These are phyloP conservation scores for Lutjanus campechanus DNA, from an alignment of 2,797 vertebrate genomes.

Conservation along the genomic window DNA sequence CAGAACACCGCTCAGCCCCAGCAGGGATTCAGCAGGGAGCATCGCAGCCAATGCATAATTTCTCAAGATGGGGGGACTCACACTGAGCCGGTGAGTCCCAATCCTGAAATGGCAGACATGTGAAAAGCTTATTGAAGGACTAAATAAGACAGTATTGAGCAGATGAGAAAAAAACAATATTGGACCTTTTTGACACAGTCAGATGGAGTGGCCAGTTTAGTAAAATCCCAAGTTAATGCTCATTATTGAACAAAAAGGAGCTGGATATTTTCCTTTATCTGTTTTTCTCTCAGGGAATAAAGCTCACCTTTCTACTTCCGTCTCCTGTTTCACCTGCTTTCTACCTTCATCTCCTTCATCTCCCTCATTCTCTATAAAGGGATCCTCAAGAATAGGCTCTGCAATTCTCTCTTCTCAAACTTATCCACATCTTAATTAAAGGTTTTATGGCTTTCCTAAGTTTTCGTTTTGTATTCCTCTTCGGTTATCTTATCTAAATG, in stretches of 20 bases:
- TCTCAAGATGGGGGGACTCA: slow-evolving; percentile 80
- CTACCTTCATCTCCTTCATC: slow-evolving; percentile 34
- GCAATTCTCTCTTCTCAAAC: slow-evolving; percentile 60
- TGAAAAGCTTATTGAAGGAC: slow-evolving; percentile 71
- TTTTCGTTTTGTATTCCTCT: slow-evolving; percentile 69
- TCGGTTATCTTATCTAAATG: slow-evolving; percentile 76
- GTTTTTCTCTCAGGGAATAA: slow-evolving; percentile 29
- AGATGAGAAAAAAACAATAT: slow-evolving; percentile 38
- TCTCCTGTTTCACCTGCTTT: slow-evolving; percentile 42
- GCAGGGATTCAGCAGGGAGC: slow-evolving; percentile 80
- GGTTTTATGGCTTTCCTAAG: slow-evolving; percentile 73
- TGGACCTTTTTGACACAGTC: slow-evolving; percentile 42
- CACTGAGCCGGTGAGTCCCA: slow-evolving; percentile 76
- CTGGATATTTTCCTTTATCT: slow-evolving; percentile 27
- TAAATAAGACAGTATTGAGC: slow-evolving; percentile 65
- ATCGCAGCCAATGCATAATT: slow-evolving; percentile 81
- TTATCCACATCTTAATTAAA: slow-evolving; percentile 79
- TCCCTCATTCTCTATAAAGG: slow-evolving; percentile 51
- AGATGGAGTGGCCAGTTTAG: slow-evolving; percentile 47
- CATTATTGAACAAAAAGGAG: slow-evolving; percentile 61
- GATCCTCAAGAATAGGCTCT: slow-evolving; percentile 50
- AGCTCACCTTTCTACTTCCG: slow-evolving; percentile 52
- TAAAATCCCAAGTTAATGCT: slow-evolving; percentile 64
- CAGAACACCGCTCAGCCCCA: slow-evolving; percentile 77
- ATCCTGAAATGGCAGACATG: slow-evolving; percentile 72